Evolutionary conservation across 2,113 vertebrate genomes (phyloP), one percentile per base, ranked within the genome.

Genomic region (Tautogolabrus adspersus): DNA sequence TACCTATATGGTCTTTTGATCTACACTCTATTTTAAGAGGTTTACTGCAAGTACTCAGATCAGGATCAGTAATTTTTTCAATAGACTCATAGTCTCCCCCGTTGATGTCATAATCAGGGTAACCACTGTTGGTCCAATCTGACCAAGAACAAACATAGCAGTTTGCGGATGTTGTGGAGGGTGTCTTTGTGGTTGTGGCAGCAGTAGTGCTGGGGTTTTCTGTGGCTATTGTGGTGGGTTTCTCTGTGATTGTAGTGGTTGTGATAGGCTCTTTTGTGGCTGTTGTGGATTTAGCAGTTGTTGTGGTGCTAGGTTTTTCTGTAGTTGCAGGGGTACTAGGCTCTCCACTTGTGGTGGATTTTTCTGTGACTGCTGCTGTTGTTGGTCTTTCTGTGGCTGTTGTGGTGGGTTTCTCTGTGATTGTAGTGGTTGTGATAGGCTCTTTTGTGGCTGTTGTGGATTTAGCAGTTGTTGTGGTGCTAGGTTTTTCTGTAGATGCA

Each of bases 81-180:
- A 34, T 34, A 34, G 30, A 6, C 30, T 34, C 30, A 34, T 6
- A 34, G 4, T 34, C 30, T 34, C 30, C 30, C 1, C 30, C 30
- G 10, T 22, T 2, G 22, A 1, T 13, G 26, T 6, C 30, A 34
- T 34, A 1, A 4, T 34, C 30, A 34, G 30, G 30, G 30, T 34
- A 34, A 34, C 6, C 4, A 34, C 30, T 34, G 30, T 6, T 34
- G 30, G 30, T 34, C 30, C 30, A 90, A 0, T 0, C 1, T 21
- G 87, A 73, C 85, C 83, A 87, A 0, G 74, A 8, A 79, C 89
- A 92, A 54, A 22, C 0, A 0, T 8, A 8, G 38, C 78, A 80
- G 6, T 19, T 26, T 16, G 11, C 2, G 10, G 61, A 12, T 10
- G 58, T 67, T 5, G 75, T 9, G 1, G 21, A 0, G 6, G 21